Evolutionary conservation across 2,888 invertebrate species (phyloP).

Genomic region (Ophioninae sp.): DNA sequence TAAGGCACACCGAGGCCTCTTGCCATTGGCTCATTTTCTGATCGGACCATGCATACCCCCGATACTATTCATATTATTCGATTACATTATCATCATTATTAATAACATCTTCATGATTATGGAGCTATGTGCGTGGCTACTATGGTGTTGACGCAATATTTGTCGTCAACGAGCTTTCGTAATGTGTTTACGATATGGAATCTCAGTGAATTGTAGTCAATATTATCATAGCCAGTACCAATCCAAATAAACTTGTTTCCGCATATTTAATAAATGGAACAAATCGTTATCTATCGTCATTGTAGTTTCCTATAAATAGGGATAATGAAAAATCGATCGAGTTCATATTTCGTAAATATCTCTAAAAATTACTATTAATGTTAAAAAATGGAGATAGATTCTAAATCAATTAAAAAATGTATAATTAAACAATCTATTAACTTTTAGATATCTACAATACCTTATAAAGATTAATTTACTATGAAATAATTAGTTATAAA

Average conservation of each 20-base stretch:
- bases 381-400: too few relatives aligned
- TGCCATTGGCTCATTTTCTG: slow-evolving; percentile 71
- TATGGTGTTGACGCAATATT: slow-evolving; percentile 37
- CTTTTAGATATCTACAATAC: too few relatives aligned
- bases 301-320: not conserved
- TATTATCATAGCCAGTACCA: not conserved
- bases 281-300: not conserved
- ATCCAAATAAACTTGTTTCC: not conserved
- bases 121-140: slow-evolving; percentile 31
- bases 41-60: slow-evolving; percentile 75
- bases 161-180: slow-evolving; percentile 13
- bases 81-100: slow-evolving; percentile 59
- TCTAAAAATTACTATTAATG: too few relatives aligned
- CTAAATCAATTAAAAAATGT: too few relatives aligned
- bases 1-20: slow-evolving; percentile 74
- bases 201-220: slow-evolving; percentile 2
- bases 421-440: too few relatives aligned
- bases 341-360: not conserved
- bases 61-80: slow-evolving; percentile 64
- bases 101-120: slow-evolving; percentile 57
- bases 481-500: too few relatives aligned
- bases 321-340: not conserved
- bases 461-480: too few relatives aligned
- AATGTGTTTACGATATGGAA: slow-evolving; percentile 14
- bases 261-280: not conserved